Percentiles rank a stretch among this genome's conserved stretches.
Evolutionary conservation across 2,888 invertebrate genomes (phyloP).

Genomic region (Lamellibrachia satsuma): DNA sequence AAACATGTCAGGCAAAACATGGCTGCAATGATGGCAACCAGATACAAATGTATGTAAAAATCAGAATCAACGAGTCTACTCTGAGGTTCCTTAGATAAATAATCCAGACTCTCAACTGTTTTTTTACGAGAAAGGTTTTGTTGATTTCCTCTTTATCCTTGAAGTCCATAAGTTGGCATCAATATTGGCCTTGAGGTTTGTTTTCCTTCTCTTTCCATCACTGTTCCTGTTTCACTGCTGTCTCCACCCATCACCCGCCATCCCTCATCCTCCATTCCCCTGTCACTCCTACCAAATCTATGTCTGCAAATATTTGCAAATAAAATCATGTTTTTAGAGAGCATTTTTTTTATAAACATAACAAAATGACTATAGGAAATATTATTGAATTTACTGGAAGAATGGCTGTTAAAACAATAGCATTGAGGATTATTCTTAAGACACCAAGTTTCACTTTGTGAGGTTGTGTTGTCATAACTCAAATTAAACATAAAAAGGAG

Average conservation of each 20-base stretch:
- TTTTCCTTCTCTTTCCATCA: no score
- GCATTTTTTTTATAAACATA: background rate
- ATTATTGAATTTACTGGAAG: background rate
- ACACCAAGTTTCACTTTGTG: background rate
- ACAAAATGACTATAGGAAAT: background rate
- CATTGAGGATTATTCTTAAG: background rate
- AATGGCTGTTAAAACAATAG: background rate
- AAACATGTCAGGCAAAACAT: background rate
- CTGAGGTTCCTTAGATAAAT: background rate
- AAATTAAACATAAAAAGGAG: background rate
- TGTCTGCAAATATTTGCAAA: background rate
- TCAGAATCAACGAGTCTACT: background rate
- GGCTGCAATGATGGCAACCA: background rate
- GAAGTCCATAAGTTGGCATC: no score
- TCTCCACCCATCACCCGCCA: no score
- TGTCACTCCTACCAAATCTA: no score
- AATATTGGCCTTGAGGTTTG: no score
- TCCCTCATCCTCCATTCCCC: no score
- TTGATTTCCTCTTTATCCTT: no score
- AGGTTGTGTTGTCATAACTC: background rate
- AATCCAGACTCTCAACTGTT: background rate
- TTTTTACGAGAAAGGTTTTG: background rate
- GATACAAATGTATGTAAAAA: background rate
- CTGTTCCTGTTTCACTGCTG: no score
- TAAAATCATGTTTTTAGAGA: background rate